Evolutionary conservation across 2,888 invertebrate genomes (phyloP).

Genomic region (Caenorhabditis sp.): DNA sequence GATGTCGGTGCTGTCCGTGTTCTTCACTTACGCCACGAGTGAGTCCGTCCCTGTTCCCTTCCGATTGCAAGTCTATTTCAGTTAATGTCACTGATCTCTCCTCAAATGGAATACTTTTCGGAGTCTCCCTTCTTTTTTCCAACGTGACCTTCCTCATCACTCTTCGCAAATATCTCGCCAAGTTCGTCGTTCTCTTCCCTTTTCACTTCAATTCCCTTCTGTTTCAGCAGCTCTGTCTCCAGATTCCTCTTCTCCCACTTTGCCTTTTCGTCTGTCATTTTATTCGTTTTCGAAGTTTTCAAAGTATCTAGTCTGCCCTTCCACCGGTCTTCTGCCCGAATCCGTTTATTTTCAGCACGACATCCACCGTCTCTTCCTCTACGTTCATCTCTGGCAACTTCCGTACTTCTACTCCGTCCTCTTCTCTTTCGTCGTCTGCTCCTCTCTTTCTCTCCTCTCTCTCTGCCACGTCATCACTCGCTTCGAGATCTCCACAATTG

Average conservation of each 20-base stretch:
- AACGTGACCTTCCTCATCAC: slow-evolving; percentile 12
- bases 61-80: slow-evolving; percentile 3
- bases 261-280: background rate
- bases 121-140: slow-evolving; percentile 2
- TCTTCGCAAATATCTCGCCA: slow-evolving; percentile 27
- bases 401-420: slow-evolving; percentile 41
- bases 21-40: slow-evolving; percentile 22
- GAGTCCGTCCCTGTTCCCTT: background rate
- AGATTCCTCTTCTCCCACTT: slow-evolving; percentile 36
- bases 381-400: slow-evolving; percentile 43
- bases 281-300: slow-evolving; percentile 24
- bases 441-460: slow-evolving; percentile 25
- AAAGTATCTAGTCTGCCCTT: background rate
- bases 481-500: slow-evolving; percentile 35
- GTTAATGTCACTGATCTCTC: slow-evolving; percentile 25
- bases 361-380: slow-evolving; percentile 42
- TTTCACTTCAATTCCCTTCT: background rate
- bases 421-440: slow-evolving; percentile 21
- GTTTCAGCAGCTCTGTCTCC: slow-evolving; percentile 35
- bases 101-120: slow-evolving; percentile 21
- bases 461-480: slow-evolving; percentile 38
- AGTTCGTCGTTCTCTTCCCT: background rate
- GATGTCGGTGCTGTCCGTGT: slow-evolving; percentile 19
- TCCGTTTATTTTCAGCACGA: slow-evolving; percentile 38
- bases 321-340: background rate